Conservation (phyloP, 1,140 invertebrate genomes). For the Acromyrmex charruanus region DNA sequence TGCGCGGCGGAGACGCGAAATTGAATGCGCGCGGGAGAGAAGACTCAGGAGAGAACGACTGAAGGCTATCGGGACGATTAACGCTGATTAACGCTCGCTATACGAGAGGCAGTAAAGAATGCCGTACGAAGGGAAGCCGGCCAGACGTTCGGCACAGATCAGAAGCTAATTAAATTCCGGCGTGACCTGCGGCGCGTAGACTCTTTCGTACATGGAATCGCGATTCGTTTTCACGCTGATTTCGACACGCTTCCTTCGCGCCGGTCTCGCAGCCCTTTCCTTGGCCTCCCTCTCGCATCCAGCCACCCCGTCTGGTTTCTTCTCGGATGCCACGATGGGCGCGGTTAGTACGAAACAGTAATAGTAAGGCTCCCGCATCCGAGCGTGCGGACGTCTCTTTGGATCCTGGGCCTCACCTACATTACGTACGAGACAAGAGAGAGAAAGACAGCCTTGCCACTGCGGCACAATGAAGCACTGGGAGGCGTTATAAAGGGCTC, state of each 20-base stretch:
- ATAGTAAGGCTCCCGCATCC: slow-evolving; percentile 61
- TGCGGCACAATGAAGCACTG: slow-evolving; percentile 80
- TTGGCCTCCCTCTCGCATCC: neutral
- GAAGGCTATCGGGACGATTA: slow-evolving; percentile 27
- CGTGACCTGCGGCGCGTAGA: slow-evolving; percentile 28
- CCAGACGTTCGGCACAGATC: slow-evolving; percentile 55
- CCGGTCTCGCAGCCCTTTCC: neutral
- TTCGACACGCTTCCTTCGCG: slow-evolving; percentile 43
- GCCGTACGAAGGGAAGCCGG: slow-evolving; percentile 27
- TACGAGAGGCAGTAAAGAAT: slow-evolving; percentile 45
- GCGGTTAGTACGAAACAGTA: slow-evolving; percentile 52
- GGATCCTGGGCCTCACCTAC: slow-evolving; percentile 67
- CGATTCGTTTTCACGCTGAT: slow-evolving; percentile 39
- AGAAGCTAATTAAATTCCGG: slow-evolving; percentile 65
- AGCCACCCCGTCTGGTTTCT: neutral
- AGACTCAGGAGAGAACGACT: neutral
- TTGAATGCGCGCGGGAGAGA: slow-evolving; percentile 19
- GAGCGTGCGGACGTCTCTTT: slow-evolving; percentile 68
- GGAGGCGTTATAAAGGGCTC: slow-evolving; percentile 84
- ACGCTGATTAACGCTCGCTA: slow-evolving; percentile 24
- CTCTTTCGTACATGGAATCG: slow-evolving; percentile 22
- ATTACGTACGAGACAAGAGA: slow-evolving; percentile 77
- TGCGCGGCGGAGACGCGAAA: slow-evolving; percentile 26
- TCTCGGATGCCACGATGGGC: slow-evolving; percentile 34
- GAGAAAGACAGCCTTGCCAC: slow-evolving; percentile 69